Base-by-base conservation (phyloP, 2,113 vertebrate species). In the Cinclus mexicanus region DNA sequence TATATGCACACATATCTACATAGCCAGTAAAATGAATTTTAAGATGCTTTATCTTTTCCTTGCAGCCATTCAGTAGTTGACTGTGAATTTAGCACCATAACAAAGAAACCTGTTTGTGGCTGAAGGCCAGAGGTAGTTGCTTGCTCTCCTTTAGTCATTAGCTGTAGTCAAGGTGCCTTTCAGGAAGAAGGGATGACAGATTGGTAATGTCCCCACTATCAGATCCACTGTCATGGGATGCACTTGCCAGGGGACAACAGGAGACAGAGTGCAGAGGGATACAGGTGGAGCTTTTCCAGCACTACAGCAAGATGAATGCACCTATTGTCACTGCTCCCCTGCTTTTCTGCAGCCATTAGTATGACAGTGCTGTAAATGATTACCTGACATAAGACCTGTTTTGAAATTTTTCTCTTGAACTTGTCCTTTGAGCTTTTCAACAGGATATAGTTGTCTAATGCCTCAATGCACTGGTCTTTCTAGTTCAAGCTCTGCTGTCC, bases 81-180 rank as follows among this genome's bases (percentile, higher is more conserved):
- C 33, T 76, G 22, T 81, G 52, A 78, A 47, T 72, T 87, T 53
- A 74, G 37, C 50, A 68, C 44, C 11, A 3, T 81, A 95, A 93
- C 87, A 95, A 90, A 95, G 87, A 91, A 87, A 59, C 7, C 24
- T 76, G 11, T 60, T 16, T 4, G 31, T 89, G 44, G 49, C 67
- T 95, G 78, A 72, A 71, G 59, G 35, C 83, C 75, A 55, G 64
- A 60, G 28, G 68, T 68, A 89, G 81, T 68, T 95, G 49, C 94
- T 97, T 95, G 79, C 67, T 94, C 69, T 97, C 77, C 52, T 95
- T 96, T 46, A 93, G 89, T 93, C 83, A 83, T 97, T 97, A 95
- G 90, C 76, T 49, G 57, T 77, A 96, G 95, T 93, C 97, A 98
- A 98, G 98, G 98, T 98, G 98, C 97, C 98, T 98, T 98, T 98